phyloP scores from a whole-genome alignment of 2,113 vertebrate species.

The Poicephalus meyeri region DNA sequence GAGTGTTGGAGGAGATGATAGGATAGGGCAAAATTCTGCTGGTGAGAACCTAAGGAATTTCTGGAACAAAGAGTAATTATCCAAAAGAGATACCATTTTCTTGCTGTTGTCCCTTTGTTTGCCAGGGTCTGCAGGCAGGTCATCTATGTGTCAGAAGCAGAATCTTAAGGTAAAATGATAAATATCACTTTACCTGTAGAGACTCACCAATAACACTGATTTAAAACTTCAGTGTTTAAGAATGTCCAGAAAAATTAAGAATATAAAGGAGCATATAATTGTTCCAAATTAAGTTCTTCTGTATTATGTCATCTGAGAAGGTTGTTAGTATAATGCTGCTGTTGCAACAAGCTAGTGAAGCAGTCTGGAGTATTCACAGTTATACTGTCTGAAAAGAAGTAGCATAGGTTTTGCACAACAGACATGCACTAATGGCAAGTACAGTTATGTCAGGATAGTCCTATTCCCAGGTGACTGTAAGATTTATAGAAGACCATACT shows the following conservation, averaged over 20 bases:
- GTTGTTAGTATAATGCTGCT: background rate
- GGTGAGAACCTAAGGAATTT: background rate
- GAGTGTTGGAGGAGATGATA: background rate
- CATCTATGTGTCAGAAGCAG: accelerated
- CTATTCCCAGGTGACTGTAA: background rate
- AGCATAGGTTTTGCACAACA: background rate
- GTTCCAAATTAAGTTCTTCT: background rate
- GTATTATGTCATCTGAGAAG: background rate
- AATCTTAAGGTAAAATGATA: background rate
- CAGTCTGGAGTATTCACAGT: background rate
- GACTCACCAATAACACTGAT: background rate
- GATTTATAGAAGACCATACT: background rate
- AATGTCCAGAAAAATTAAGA: background rate
- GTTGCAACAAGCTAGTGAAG: background rate
- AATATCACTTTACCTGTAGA: background rate
- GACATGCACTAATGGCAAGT: background rate
- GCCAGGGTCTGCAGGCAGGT: background rate
- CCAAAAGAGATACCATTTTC: background rate
- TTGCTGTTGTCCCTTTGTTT: background rate
- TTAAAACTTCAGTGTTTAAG: background rate
- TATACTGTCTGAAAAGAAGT: background rate
- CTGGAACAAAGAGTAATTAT: background rate
- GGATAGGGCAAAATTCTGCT: background rate
- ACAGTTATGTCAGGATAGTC: background rate
- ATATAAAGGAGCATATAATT: background rate